Base-by-base conservation (phyloP, 1,140 invertebrate species). In the Diorhabda elongata region DNA sequence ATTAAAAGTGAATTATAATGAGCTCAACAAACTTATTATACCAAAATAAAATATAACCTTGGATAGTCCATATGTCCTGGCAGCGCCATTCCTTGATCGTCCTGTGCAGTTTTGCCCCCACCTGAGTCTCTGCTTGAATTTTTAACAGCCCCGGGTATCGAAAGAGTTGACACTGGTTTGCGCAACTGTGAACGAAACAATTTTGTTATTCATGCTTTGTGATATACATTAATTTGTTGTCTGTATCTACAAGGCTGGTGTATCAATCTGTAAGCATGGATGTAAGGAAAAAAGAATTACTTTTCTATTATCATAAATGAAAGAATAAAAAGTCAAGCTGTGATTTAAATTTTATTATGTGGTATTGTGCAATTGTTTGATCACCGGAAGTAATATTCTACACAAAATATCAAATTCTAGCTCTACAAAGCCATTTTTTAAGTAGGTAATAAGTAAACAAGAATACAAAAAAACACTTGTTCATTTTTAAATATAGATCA, bases 131-230 rank as follows among this genome's bases (percentile, higher is more conserved):
- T 87, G 78, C 89, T 88, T 82, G 88, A 88, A 86, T 89, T 93
- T 86, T 92, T 93, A 91, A 95, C 93, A 82, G 92, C 92, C 82
- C 93, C 93, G 79, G 95, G 93, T 83, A 95, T 95, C 84, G 95
- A 97, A 79, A 96, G 90, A 82, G 95, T 96, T 82, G 96, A 97
- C 82, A 92, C 91, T 84, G 95, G 95, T 88, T 97, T 97, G 85
- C 96, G 93, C 82, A 98, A 89, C 93, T 96, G 88, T 67, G 91
- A 90, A 44, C 11, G 43, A 64, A 56, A 52, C n/a, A 52, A 52
- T 52, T 52, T 8, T 52, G 6, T 52, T 6, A 8, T 52, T 3
- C 6, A 4, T 41, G 26, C 6, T 7, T 42, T 41, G 11, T 60
- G n/a, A 9, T 3, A 6, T 60, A 60, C 7, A 60, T 2, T 3